Percentiles rank a stretch among this genome's conserved stretches.
Evolutionary conservation across 2,888 invertebrate genomes (phyloP).

Genomic region (Melinopterus prodromus): DNA sequence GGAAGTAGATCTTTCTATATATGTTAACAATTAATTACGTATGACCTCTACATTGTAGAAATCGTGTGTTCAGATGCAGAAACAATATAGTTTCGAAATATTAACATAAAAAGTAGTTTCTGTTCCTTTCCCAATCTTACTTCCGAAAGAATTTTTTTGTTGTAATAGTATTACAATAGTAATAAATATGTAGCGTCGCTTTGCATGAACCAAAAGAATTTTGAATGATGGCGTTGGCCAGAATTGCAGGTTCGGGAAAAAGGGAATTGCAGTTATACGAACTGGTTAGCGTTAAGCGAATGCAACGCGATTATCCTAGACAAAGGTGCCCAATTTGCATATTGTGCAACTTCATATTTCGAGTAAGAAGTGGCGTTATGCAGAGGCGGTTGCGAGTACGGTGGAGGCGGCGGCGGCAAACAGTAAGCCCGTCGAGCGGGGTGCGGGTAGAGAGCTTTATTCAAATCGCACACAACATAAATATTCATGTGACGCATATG

Average conservation of each 20-base stretch:
- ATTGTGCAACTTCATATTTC: conserved; percentile 24
- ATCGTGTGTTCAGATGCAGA: too few species aligned
- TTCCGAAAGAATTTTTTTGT: too few species aligned
- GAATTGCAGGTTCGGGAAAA: background rate
- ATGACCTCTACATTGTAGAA: too few species aligned
- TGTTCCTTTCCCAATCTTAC: background rate
- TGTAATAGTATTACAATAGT: background rate
- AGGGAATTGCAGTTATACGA: conserved; percentile 4
- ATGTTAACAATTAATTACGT: too few species aligned
- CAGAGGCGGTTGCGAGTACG: conserved; percentile 6
- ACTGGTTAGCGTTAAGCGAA: conserved; percentile 12
- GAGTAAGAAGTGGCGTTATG: conserved; percentile 17
- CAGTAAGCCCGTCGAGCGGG: background rate
- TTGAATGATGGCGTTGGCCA: background rate
- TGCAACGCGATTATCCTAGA: conserved; percentile 13
- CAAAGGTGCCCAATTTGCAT: conserved; percentile 13
- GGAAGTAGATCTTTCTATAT: too few species aligned
- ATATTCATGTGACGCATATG: conserved; percentile 32
- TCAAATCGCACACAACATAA: conserved; percentile 26
- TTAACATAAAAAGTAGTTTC: background rate
- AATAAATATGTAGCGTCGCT: background rate
- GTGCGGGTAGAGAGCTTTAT: conserved; percentile 17
- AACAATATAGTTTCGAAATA: background rate
- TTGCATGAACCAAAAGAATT: background rate
- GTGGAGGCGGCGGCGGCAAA: background rate